These are phyloP conservation scores for Bugulina stolonifera DNA, from an alignment of 2,888 invertebrate genomes.

Conservation along the genomic window DNA sequence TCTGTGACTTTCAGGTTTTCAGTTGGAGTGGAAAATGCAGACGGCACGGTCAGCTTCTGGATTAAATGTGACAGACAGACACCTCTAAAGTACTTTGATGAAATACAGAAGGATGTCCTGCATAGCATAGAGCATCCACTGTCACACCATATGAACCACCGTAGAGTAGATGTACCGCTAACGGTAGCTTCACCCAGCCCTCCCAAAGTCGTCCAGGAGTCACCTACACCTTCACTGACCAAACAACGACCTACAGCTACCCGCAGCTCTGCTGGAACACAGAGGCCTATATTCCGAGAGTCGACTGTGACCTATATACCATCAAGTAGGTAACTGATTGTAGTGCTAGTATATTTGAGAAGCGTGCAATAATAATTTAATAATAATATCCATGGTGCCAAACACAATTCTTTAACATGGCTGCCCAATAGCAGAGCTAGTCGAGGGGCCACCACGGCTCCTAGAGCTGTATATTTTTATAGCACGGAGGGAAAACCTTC, in stretches of 20 bases:
- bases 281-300: not conserved
- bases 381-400: too few species aligned
- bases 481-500: too few species aligned
- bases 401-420: too few species aligned
- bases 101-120: not conserved
- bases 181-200: not conserved
- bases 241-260: not conserved
- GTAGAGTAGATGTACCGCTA: not conserved
- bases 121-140: conserved; percentile 5
- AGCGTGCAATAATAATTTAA: too few species aligned
- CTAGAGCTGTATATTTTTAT: too few species aligned
- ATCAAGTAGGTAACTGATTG: not conserved
- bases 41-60: not conserved
- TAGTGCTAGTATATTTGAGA: too few species aligned
- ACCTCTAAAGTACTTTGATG: conserved; percentile 21
- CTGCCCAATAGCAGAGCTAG: too few species aligned
- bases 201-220: not conserved
- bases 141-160: not conserved
- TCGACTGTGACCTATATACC: not conserved
- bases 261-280: not conserved
- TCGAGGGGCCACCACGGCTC: too few species aligned
- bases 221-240: too few species aligned
- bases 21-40: not conserved
- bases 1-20: conserved; percentile 1
- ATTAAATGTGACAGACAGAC: conserved; percentile 6